Evolutionary conservation across 2,113 vertebrate species (phyloP).

Genomic region (Acrocephalus arundinaceus): DNA sequence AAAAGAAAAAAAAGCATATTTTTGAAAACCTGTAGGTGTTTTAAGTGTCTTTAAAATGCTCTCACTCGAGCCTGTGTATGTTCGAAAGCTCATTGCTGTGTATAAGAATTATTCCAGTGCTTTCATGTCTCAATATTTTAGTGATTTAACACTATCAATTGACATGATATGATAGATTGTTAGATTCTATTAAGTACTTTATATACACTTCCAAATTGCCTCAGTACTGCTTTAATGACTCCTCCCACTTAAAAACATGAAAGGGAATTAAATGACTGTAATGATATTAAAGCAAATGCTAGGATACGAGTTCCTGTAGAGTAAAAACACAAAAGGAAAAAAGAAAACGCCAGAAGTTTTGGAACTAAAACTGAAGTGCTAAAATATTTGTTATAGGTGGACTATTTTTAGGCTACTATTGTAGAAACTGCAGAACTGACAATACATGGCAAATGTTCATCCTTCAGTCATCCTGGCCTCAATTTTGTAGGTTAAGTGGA

Average conservation of each 20-base stretch:
- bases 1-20: background rate
- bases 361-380: background rate
- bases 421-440: background rate
- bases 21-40: background rate
- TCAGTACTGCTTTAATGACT: conserved; percentile 12
- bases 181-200: conserved; percentile 26
- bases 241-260: conserved; percentile 20
- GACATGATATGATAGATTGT: conserved; percentile 20
- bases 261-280: conserved; percentile 3
- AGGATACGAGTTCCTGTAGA: background rate
- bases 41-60: background rate
- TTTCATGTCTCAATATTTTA: conserved; percentile 48
- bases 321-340: background rate
- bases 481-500: background rate
- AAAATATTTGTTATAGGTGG: background rate
- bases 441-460: background rate
- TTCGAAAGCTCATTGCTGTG: conserved; percentile 1
- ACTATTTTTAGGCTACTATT: background rate
- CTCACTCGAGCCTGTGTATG: background rate
- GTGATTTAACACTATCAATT: background rate
- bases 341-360: background rate
- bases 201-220: conserved; percentile 27
- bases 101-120: background rate
- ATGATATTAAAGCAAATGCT: background rate
- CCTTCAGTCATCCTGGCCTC: background rate